Percentiles rank a stretch among this genome's conserved stretches.
These are phyloP conservation scores for Nettapus auritus DNA, from an alignment of 2,113 vertebrate species.

Conservation along the genomic window DNA sequence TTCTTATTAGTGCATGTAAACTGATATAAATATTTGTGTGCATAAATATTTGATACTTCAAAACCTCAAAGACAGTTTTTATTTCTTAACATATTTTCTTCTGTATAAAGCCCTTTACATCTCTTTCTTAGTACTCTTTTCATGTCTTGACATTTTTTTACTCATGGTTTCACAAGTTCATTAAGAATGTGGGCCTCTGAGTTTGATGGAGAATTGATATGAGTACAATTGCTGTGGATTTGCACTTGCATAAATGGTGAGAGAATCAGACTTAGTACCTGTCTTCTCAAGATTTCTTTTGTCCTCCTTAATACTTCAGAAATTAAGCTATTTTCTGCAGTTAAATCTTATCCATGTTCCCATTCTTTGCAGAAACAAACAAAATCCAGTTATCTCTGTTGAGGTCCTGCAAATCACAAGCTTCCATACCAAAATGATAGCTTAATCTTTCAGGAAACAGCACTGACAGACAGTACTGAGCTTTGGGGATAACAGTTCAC, in stretches of 20 bases:
- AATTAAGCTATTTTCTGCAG: background rate
- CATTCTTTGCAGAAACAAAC: background rate
- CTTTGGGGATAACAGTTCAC: background rate
- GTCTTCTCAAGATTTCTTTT: background rate
- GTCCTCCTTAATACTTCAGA: background rate
- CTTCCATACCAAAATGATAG: background rate
- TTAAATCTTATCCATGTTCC: background rate
- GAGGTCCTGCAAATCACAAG: background rate
- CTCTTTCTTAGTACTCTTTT: background rate
- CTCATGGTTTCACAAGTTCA: rapidly evolving
- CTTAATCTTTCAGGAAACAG: conserved; percentile 41
- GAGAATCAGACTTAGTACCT: background rate
- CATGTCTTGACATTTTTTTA: background rate
- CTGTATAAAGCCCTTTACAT: background rate
- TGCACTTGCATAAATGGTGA: background rate
- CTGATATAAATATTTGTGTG: no score
- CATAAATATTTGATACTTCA: background rate
- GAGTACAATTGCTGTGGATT: background rate
- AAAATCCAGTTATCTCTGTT: background rate
- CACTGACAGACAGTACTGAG: conserved; percentile 6
- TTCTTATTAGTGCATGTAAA: background rate
- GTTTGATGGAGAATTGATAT: background rate
- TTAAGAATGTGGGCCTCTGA: background rate
- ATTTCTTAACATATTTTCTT: background rate
- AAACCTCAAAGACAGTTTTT: background rate